Percentiles rank a stretch among this genome's conserved stretches.
Evolutionary conservation across 2,113 vertebrate species (phyloP).

Genomic region (Pteropus alecto): DNA sequence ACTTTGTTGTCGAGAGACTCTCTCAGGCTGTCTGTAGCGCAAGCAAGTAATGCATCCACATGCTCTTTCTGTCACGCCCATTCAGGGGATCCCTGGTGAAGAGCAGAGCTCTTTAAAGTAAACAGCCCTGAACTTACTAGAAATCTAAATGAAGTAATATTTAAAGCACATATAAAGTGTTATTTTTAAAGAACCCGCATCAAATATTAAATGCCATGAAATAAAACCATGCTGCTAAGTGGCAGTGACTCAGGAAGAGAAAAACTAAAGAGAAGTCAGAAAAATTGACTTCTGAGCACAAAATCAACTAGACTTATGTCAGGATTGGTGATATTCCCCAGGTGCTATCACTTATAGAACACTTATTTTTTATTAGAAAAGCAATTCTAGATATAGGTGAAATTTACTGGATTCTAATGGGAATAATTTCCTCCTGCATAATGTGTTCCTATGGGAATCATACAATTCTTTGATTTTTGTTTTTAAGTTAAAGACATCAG

Average conservation of each 20-base stretch:
- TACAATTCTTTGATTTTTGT: conserved; percentile 65
- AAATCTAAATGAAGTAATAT: background rate
- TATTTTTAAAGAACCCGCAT: conserved; percentile 14
- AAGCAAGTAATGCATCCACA: background rate
- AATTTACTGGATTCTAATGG: conserved; percentile 74
- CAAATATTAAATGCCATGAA: conserved; percentile 32
- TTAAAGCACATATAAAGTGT: conserved; percentile 8
- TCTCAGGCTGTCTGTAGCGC: background rate
- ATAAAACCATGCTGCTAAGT: conserved; percentile 31
- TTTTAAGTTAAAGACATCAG: conserved; percentile 74
- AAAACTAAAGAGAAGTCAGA: background rate
- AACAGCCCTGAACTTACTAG: background rate
- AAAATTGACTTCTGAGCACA: conserved; percentile 48
- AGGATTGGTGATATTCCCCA: conserved; percentile 64
- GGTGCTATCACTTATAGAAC: conserved; percentile 72
- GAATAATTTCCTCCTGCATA: conserved; percentile 79
- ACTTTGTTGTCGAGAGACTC: conserved; percentile 7
- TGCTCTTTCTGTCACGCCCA: background rate
- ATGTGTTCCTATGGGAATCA: conserved; percentile 65
- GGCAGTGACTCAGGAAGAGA: conserved; percentile 48
- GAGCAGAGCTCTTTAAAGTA: background rate
- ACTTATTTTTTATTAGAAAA: conserved; percentile 80
- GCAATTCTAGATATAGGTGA: conserved; percentile 72
- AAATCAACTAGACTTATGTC: conserved; percentile 58
- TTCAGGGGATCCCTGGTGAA: background rate